Base-by-base conservation (phyloP, 2,113 vertebrate genomes). In the Calonectris borealis region DNA sequence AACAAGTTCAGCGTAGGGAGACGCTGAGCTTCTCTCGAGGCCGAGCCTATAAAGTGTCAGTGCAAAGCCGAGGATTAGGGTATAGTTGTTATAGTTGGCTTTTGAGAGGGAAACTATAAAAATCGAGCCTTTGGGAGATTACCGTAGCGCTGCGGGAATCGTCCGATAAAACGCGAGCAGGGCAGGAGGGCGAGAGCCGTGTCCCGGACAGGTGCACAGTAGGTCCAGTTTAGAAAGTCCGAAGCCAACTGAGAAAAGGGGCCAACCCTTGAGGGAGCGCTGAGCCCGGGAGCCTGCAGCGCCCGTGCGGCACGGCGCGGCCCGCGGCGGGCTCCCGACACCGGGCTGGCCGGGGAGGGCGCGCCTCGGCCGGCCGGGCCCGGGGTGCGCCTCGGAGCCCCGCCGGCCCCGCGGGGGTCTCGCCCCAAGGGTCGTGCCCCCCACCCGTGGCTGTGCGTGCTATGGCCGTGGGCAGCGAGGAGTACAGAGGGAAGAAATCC, bases 131-230 rank as follows among this genome's bases (percentile, higher is more conserved):
- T 89, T 81, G 13, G 34, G 32, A 94, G 80, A 61, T 77, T 25
- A 54, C 26, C 1, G 21, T 26, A 64, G 85, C 18, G 2, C 46
- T 16, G 54, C 12, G 61, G 80, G 61, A 65, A 42, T n/a, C 26
- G 38, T 51, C 79, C 4, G 51, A 29, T 62, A 32, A 20, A 69
- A 46, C 0, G 25, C 49, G 31, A 61, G 40, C 8, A 10, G 26
- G 38, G 46, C 20, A 13, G 66, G n/a, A 55, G 57, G 32, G 40
- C 6, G 58, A 65, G 64, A 48, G 60, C n/a, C 32, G 12, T n/a
- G 69, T 36, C 27, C 15, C 57, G 32, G 71, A 22, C 96, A 97
- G 96, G 96, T 97, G 96, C 94, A 94, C 64, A 4, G 44, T 6
- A 19, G 42, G 22, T 75, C 61, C 79, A 17, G 42, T 19, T 70